Conservation (phyloP, 2,888 invertebrate species). For the Protonemura montana region DNA sequence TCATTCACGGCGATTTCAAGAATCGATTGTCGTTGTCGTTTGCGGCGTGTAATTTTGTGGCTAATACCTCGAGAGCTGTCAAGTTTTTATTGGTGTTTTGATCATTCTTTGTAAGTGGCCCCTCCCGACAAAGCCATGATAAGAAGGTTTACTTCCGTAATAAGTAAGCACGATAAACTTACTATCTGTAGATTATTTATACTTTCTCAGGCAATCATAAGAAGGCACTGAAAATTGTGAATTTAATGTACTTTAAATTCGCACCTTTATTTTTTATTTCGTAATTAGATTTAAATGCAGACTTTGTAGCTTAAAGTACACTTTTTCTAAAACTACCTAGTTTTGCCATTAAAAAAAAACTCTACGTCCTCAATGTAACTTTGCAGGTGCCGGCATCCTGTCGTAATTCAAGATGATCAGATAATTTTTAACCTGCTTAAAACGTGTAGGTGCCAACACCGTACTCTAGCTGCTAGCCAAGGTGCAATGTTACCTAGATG, state of each 20-base stretch:
- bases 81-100: not conserved
- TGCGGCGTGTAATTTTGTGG: not conserved
- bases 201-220: no score
- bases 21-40: not conserved
- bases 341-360: not conserved
- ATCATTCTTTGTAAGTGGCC: not conserved
- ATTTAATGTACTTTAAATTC: no score
- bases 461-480: no score
- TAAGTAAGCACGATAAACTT: not conserved
- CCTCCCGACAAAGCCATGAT: not conserved
- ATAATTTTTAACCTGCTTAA: not conserved
- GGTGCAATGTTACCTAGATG: not conserved
- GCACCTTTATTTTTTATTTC: no score
- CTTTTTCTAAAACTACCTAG: not conserved
- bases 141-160: not conserved
- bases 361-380: not conserved
- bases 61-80: not conserved
- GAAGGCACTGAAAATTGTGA: no score
- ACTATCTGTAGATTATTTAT: no score
- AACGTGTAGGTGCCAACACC: slow-evolving; percentile 7
- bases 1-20: not conserved
- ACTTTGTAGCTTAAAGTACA: not conserved
- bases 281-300: no score
- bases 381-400: not conserved
- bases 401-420: not conserved